Evolutionary conservation across 1,140 invertebrate genomes (phyloP), one percentile per base, ranked within the genome.

Genomic region (Coenobita brevimanus): DNA sequence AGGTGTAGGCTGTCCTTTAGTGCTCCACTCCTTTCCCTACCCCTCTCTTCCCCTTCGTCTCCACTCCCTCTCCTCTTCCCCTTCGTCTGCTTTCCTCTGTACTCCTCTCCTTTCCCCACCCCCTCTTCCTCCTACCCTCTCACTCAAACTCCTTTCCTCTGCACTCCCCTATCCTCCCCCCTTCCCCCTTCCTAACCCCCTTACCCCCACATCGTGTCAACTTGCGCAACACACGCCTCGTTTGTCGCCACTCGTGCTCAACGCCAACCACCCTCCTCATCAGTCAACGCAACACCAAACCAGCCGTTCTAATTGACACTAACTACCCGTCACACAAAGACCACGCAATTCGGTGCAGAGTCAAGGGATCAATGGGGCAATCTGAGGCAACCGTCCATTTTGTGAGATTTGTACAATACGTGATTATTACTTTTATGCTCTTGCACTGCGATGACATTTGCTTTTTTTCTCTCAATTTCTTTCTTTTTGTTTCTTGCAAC

Each of bases 51-150:
- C 6, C 3, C 30, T 46, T n/a, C 30, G 24, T 78, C 75, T 3
- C 75, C 36, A 10, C 36, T 73, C 71, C 38, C 71, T 73, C n/a
- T 33, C 27, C 13, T 73, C 36, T 73, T 15, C 38, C 71, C 38
- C 21, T 73, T 21, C n/a, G n/a, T 73, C 13, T 73, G 8, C n/a
- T 38, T 73, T 36, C n/a, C 71, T 73, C 71, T 38, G n/a, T 73
- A 6, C 38, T 30, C n/a, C n/a, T 76, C 2, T n/a, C 73, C 6
- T 76, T 24, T 79, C 24, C 41, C 38, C 50, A 27, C 50, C n/a
- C 50, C 50, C 43, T 43, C 76, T 15, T 27, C 24, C 3, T 33
- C 78, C 30, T 21, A 4, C 41, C 30, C 76, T 15, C 27, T 15
- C 76, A n/a, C 41, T 15, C 46, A 10, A 6, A 54, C 41, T 30